A percentile compares a stretch with the other conserved stretches of the same genome.
These are phyloP conservation scores for Nymphalis urticae DNA, from an alignment of 2,888 invertebrate species.

Conservation along the genomic window DNA sequence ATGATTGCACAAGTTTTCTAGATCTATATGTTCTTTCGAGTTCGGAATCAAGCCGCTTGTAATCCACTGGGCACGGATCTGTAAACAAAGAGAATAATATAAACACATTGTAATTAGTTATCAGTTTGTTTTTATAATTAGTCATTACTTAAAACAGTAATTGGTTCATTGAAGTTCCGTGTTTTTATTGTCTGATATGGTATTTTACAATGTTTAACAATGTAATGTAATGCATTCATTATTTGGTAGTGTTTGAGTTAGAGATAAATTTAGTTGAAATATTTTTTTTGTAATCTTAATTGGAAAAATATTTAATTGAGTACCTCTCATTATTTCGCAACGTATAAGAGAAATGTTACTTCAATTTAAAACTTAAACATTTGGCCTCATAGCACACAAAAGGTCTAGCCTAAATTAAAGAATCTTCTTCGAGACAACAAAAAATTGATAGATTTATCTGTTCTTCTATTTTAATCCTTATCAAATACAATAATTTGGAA, in stretches of 20 bases:
- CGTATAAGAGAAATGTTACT: no score
- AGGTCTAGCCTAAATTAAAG: no score
- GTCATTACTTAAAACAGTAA: slow-evolving; percentile 13
- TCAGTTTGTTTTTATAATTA: slow-evolving; percentile 14
- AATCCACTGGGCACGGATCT: slow-evolving; percentile 23
- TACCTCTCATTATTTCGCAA: no score
- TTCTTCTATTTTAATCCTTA: no score
- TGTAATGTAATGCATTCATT: not conserved
- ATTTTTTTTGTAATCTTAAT: no score
- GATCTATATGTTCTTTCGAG: not conserved
- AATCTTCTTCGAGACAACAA: no score
- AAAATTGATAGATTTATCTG: no score
- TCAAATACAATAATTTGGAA: no score
- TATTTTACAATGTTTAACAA: not conserved
- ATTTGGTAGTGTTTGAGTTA: slow-evolving; percentile 3
- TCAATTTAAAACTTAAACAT: no score
- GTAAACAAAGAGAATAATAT: slow-evolving; percentile 28
- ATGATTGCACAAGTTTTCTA: slow-evolving; percentile 9
- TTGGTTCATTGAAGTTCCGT: slow-evolving; percentile 13
- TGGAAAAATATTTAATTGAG: no score
- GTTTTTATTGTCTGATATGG: slow-evolving; percentile 2
- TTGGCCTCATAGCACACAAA: no score
- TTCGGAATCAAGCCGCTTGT: slow-evolving; percentile 3
- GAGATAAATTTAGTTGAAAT: no score
- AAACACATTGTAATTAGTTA: slow-evolving; percentile 9